These are phyloP conservation scores for Papilio aristodemus DNA, from an alignment of 1,140 invertebrate genomes.

Conservation along the genomic window DNA sequence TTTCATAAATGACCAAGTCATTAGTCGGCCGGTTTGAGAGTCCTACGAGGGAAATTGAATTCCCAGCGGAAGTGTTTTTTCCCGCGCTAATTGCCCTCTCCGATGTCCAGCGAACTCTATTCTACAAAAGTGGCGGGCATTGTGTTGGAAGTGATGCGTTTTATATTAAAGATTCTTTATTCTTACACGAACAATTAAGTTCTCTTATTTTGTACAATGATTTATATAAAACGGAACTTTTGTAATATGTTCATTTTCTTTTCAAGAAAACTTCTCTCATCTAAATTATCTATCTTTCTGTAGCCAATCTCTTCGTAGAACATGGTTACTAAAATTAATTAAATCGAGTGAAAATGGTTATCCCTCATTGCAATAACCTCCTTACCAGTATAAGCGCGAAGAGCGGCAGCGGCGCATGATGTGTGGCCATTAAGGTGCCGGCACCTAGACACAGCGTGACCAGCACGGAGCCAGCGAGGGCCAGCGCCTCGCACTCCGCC, in stretches of 20 bases:
- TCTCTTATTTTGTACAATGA: too few relatives aligned
- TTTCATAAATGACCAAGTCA: slow-evolving; percentile 7
- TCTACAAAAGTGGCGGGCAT: slow-evolving; percentile 12
- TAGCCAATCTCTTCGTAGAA: too few relatives aligned
- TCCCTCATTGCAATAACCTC: too few relatives aligned
- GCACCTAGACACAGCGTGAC: slow-evolving; percentile 75
- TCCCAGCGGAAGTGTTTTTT: slow-evolving; percentile 43
- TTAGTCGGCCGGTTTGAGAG: slow-evolving; percentile 26
- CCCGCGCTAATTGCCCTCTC: slow-evolving; percentile 29
- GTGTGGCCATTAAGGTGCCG: slow-evolving; percentile 78
- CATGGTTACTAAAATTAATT: too few relatives aligned
- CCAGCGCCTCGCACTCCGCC: slow-evolving; percentile 79
- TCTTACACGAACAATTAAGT: background rate
- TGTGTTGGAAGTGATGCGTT: slow-evolving; percentile 15
- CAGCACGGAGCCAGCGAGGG: slow-evolving; percentile 77
- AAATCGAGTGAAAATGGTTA: too few relatives aligned
- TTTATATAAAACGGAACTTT: too few relatives aligned
- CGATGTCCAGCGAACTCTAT: slow-evolving; percentile 14
- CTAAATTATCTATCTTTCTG: too few relatives aligned
- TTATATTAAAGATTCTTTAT: slow-evolving; percentile 23
- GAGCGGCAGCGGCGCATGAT: slow-evolving; percentile 83
- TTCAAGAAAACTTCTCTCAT: too few relatives aligned
- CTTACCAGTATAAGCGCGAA: slow-evolving; percentile 84
- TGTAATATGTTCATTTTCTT: too few relatives aligned
- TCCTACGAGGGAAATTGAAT: slow-evolving; percentile 45